Base-by-base conservation (phyloP, 2,888 invertebrate genomes). In the Melinopterus prodromus region DNA sequence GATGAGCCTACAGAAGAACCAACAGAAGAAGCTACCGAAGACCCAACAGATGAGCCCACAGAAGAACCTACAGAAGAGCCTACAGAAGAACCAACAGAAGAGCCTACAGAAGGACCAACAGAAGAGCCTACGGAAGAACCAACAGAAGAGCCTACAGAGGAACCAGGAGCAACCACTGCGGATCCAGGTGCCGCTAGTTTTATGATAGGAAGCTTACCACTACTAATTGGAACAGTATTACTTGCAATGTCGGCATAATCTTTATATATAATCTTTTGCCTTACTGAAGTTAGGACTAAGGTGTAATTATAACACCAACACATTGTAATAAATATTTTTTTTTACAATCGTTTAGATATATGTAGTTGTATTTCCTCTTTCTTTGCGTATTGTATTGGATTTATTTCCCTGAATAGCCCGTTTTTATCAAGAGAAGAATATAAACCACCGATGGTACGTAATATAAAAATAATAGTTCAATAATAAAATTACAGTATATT, bases 121-220 rank as follows among this genome's bases (percentile, higher is more conserved):
- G 53, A 12, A 6, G 53, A 53, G 5, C 53, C 53, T 2, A 71
- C 71, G 6, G 2, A 35, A 35, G 16, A 35, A 36, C 74, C 16
- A 72, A 15, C 72, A 72, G 72, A 72, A 36, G 26, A 72, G 7
- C 71, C 71, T 26, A 69, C 69, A 69, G 16, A 15, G 16, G 14
- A 15, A 26, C 71, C 14, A 71, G 71, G 6, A 6, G 4, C 7
- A 71, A 71, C 15, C 4, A 15, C 72, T 16, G 72, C 26, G 72
- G 72, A 72, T 71, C 71, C 71, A 2, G 72, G 72, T 14, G 72
- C 14, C 3, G 72, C 72, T 26, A 74, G 35, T 74, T 74, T 7
- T 37, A 7, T 74, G 6, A 7, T 15, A 36, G n/a, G 12, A 6
- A 74, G 74, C 35, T 26, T 74, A 74, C 74, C 74, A 3, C 35